Base-by-base conservation (phyloP, 2,113 vertebrate species). In the Pavo muticus region DNA sequence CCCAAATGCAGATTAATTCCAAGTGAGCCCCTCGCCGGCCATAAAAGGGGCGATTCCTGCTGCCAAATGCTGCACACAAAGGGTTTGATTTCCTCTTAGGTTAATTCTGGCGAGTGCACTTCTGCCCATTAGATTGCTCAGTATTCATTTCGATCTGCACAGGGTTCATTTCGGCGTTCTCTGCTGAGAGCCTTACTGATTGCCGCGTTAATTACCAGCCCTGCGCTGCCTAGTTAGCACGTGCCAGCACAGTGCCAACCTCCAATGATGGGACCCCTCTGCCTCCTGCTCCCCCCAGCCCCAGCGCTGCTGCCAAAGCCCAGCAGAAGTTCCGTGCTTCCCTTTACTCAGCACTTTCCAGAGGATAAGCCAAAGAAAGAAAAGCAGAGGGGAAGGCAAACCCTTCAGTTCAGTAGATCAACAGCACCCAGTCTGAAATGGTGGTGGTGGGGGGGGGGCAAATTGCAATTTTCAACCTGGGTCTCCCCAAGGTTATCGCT, bases 101-200 rank as follows among this genome's bases (percentile, higher is more conserved):
- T 91, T 91, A 86, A 93, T 72, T 74, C 90, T 57, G 54, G 83
- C 2, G 4, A 81, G 67, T 3, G 48, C 86, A 52, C 85, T 84
- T 67, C 90, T 95, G 80, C 82, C 90, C 82, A 56, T 93, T 85
- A 93, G 72, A 73, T 61, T 80, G 78, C 91, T 94, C 4, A 0
- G 77, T 67, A 92, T 90, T 96, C 75, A 94, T 96, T 95, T 94
- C 72, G 29, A 47, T 71, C 82, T 73, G 87, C 25, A 21, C 82
- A 94, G 72, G 79, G 93, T 94, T 95, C 82, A 47, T 90, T 88
- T 29, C 81, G 68, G 90, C 23, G 0, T 45, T 87, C 72, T 92
- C 87, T 94, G 89, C 92, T 57, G 91, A 94, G 87, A 93, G 91
- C 91, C 48, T 63, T 77, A 19, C 64, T 96, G 93, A 94, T 95